Evolutionary conservation across 2,888 invertebrate species (phyloP), one percentile per base, ranked within the genome.

Genomic region (Melanophora roralis): DNA sequence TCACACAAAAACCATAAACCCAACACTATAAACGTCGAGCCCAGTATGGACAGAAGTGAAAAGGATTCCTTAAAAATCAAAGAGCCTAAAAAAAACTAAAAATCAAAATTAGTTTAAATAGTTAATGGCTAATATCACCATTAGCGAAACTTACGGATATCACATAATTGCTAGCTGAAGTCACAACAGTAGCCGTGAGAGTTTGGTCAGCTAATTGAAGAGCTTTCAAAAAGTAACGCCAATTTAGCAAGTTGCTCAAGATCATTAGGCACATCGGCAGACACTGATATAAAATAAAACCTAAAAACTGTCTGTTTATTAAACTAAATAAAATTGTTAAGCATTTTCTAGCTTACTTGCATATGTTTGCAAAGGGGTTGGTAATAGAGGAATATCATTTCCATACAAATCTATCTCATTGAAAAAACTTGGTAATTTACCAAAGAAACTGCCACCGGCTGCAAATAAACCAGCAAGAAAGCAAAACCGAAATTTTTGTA

Each of bases 31-130:
- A 95, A 90, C 16, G 91, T 86, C 5, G 94, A 93, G 0, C 96
- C 96, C 9, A 91, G 84, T 93, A 94, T 94, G 93, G 96, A 96
- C 38, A 92, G 86, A 6, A 93, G 59, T 0, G 94, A 92, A 0
- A 94, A 92, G 0, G 91, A 90, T 88, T 96, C 96, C 19, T 92
- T 91, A 88, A 96, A 96, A 47, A 95, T 84, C 7, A 93, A 76
- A 65, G 92, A 91, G 4, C 96, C 96, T 69, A 94, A 90, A 40
- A 95, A 74, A 49, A 95, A 96, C 96, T 96, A 90, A 40, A 90
- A 90, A 83, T 6, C 27, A 27, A 27, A 27, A 27, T 5, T 27
- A 5, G 3, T 27, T 27, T 27, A 27, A 84, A 83, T 83, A 86
- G 49, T 49, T 2, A 19, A n/a, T n/a, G n/a, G n/a, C n/a, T 36